A percentile compares a stretch with the other conserved stretches of the same genome.
phyloP scores from a whole-genome alignment of 2,797 vertebrate species.

The Allobates femoralis region DNA sequence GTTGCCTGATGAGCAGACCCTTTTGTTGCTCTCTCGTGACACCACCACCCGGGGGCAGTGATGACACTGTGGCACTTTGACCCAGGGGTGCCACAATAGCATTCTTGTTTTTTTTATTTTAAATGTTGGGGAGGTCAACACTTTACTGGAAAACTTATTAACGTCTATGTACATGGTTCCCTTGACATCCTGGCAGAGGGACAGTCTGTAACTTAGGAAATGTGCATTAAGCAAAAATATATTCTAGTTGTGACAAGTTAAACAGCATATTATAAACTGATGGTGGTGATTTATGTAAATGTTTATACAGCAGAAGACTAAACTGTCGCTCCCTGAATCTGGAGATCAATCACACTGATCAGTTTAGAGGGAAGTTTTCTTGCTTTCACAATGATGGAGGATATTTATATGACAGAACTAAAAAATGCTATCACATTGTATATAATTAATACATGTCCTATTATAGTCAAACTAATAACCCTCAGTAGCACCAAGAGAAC shows the following conservation, averaged over 20 bases:
- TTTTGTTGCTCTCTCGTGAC: too few species aligned
- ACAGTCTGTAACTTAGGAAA: background rate
- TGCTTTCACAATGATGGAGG: slow-evolving; percentile 11
- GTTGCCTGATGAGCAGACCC: too few species aligned
- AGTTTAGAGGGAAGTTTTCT: background rate
- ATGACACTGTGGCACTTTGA: too few species aligned
- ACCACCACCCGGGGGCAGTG: too few species aligned
- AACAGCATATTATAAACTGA: background rate
- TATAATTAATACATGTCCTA: background rate
- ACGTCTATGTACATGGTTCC: too few species aligned
- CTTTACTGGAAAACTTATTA: too few species aligned
- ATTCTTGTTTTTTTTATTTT: too few species aligned
- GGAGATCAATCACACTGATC: background rate
- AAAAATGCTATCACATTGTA: background rate
- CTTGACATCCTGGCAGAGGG: too few species aligned
- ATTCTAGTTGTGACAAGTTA: background rate
- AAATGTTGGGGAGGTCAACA: too few species aligned
- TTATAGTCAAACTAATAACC: too few species aligned
- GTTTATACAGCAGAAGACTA: background rate
- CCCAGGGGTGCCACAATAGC: too few species aligned
- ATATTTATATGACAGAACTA: background rate
- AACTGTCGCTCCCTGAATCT: background rate
- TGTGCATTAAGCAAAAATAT: background rate
- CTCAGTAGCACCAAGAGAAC: too few species aligned
- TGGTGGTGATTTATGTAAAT: background rate